Evolutionary conservation across 2,113 vertebrate genomes (phyloP), one percentile per base, ranked within the genome.

Genomic region (Thymallus thymallus): DNA sequence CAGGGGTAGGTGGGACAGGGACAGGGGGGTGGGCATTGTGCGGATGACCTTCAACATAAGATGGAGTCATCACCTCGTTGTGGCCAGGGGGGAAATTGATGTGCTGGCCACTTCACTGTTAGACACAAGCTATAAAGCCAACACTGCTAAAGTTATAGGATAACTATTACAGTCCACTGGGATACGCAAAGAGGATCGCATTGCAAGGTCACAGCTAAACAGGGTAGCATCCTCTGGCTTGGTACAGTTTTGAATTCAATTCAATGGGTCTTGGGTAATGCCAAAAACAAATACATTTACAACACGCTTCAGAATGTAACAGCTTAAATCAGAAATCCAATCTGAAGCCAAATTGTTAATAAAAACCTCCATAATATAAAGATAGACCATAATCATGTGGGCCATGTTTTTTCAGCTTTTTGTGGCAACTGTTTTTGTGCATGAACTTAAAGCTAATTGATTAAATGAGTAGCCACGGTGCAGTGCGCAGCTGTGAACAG

Each of bases 141-240:
- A 46, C 77, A 76, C 80, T 73, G 62, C 72, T 67, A 70, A 82
- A 76, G 84, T 73, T 82, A 83, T 86, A 86, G 41, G 41, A 66
- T 74, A 13, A 55, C 51, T 55, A 75, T 82, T 82, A 48, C 85
- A 74, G 81, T 76, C 87, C 80, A 77, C 77, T 67, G 87, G 84
- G 88, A 89, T 71, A 78, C 65, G 75, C 75, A 80, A 20, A 72
- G 73, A 79, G 78, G 84, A 88, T 88, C 88, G 78, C 80, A 89
- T 90, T 88, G 86, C 91, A 90, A 87, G 73, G 78, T 87, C 86
- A 81, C 82, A 88, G 88, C 89, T 83, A 85, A 76, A 88, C 75
- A 81, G 87, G 72, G 79, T 81, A 75, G 86, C 79, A 79, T 75
- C 79, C 72, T 55, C 78, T 81, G 29, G 32, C 74, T 81, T 16